These are phyloP conservation scores for Chrysocyon brachyurus DNA, from an alignment of 2,797 vertebrate species.

Conservation along the genomic window DNA sequence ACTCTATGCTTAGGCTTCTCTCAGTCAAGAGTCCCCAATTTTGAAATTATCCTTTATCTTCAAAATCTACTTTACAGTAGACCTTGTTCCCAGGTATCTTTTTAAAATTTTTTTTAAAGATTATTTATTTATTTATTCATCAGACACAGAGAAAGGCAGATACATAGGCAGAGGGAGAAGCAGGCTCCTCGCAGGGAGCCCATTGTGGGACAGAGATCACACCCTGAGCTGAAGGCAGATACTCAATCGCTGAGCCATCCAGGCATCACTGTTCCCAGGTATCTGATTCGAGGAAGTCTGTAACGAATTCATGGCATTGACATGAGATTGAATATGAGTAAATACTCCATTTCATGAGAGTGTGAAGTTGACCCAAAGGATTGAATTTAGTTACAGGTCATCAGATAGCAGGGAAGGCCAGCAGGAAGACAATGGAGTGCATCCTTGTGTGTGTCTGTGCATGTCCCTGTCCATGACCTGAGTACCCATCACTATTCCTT, in stretches of 20 bases:
- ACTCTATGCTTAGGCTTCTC: neutral
- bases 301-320: neutral
- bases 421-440: neutral
- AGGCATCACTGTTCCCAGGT: neutral
- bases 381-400: neutral
- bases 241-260: no score
- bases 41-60: slow-evolving; percentile 16
- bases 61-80: neutral
- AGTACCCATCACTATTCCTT: neutral
- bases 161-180: no score
- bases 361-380: neutral
- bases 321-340: neutral
- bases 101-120: no score
- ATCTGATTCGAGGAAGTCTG: neutral
- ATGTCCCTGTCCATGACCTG: neutral
- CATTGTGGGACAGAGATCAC: no score
- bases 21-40: neutral
- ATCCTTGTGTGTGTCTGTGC: neutral
- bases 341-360: neutral
- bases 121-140: no score
- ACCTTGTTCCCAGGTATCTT: neutral
- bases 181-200: no score
- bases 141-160: no score
- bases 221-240: no score
- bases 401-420: neutral